Evolutionary conservation across 1,140 invertebrate species (phyloP).

Genomic region (Ooceraea biroi): DNA sequence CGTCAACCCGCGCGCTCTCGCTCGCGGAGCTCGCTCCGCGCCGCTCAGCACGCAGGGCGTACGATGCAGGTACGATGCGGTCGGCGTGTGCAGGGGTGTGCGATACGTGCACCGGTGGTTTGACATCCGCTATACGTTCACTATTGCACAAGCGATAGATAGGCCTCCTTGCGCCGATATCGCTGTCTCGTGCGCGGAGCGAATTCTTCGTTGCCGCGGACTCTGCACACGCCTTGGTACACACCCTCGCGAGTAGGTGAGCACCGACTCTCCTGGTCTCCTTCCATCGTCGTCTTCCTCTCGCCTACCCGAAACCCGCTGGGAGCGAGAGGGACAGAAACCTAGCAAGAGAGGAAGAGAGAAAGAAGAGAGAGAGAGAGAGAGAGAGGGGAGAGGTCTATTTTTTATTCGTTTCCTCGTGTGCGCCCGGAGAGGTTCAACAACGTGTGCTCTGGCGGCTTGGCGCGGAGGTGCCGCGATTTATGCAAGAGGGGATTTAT

Average conservation of each 20-base stretch:
- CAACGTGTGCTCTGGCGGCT: conserved; percentile 58
- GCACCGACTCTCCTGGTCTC: conserved; percentile 60
- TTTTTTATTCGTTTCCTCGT: conserved; percentile 51
- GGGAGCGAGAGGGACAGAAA: too few relatives aligned
- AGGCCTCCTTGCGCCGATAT: conserved; percentile 76
- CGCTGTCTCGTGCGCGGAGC: conserved; percentile 73
- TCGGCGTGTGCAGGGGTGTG: conserved; percentile 67
- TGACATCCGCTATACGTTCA: conserved; percentile 84
- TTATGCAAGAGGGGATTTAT: conserved; percentile 68
- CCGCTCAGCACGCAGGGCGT: conserved; percentile 23
- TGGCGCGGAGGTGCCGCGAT: conserved; percentile 63
- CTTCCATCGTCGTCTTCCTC: conserved; percentile 52
- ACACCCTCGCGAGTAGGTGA: conserved; percentile 80
- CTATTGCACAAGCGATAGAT: conserved; percentile 82
- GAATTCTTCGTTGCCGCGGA: conserved; percentile 78
- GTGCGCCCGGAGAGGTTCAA: conserved; percentile 54
- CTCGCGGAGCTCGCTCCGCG: not conserved
- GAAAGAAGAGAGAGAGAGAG: conserved; percentile 15
- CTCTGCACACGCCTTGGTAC: conserved; percentile 80
- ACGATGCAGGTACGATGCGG: conserved; percentile 18
- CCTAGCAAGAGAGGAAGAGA: conserved; percentile 9
- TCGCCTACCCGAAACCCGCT: conserved; percentile 29
- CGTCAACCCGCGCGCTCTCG: conserved; percentile 62
- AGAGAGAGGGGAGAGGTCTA: conserved; percentile 10
- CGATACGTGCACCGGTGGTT: conserved; percentile 72